Conservation (phyloP, 2,888 invertebrate genomes). For the Melangyna quadrimaculata region DNA sequence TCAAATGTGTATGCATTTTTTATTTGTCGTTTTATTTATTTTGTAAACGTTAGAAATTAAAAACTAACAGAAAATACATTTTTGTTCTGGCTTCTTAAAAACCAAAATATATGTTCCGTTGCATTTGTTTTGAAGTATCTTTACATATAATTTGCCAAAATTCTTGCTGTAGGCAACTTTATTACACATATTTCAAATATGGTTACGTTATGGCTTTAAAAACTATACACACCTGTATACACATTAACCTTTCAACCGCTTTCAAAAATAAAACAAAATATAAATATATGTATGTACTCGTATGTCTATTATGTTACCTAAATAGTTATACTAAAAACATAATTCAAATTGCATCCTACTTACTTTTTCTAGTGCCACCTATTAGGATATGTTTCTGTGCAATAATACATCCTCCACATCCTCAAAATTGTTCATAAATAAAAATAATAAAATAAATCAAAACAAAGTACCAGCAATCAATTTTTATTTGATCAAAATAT, state of each 20-base stretch:
- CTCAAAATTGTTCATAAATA: constrained; percentile 40
- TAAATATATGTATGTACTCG: neutral
- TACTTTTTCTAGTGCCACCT: constrained; percentile 81
- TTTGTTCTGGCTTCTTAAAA: constrained; percentile 58
- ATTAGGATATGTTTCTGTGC: constrained; percentile 81
- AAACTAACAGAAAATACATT: constrained; percentile 45
- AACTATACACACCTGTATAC: constrained; percentile 65
- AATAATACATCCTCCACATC: constrained; percentile 77
- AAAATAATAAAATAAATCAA: constrained; percentile 46
- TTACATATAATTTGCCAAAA: constrained; percentile 30
- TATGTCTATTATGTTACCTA: constrained; percentile 43
- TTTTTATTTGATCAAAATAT: constrained; percentile 56
- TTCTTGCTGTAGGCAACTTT: constrained; percentile 42
- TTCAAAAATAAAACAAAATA: neutral
- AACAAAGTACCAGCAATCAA: constrained; percentile 72
- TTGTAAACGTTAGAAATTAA: constrained; percentile 15
- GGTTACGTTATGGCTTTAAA: constrained; percentile 25
- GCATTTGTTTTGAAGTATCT: neutral
- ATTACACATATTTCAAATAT: constrained; percentile 27
- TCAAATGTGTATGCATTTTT: constrained; percentile 11
- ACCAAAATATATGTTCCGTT: constrained; percentile 24
- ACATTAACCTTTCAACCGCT: constrained; percentile 32
- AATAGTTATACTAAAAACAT: constrained; percentile 64
- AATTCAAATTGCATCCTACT: constrained; percentile 75
- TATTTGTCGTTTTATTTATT: neutral